Conservation (phyloP, 2,888 invertebrate species). For the Tetragonisca angustula region DNA sequence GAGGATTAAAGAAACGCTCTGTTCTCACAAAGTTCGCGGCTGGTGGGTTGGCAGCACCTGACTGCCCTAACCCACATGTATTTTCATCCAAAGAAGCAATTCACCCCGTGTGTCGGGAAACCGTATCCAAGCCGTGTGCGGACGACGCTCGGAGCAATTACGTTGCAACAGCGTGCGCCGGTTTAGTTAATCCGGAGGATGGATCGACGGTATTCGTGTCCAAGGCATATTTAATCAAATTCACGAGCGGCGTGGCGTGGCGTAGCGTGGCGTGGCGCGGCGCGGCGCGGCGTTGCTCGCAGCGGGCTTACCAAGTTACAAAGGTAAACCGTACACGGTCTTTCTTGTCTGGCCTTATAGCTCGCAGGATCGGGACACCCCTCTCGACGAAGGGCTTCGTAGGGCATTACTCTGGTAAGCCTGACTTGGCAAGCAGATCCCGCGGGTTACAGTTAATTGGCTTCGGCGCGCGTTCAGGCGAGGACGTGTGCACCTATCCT, state of each 20-base stretch:
- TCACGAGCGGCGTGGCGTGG: background rate
- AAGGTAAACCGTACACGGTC: slow-evolving; percentile 61
- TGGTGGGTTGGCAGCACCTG: too few relatives aligned
- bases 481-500: slow-evolving; percentile 59
- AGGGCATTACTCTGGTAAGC: slow-evolving; percentile 76
- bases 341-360: slow-evolving; percentile 67
- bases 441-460: slow-evolving; percentile 79
- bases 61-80: too few relatives aligned
- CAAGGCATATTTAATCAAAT: slow-evolving; percentile 4
- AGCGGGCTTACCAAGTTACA: slow-evolving; percentile 56
- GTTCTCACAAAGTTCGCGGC: too few relatives aligned
- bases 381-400: slow-evolving; percentile 72
- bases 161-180: slow-evolving; percentile 31
- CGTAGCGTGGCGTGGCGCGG: too few relatives aligned
- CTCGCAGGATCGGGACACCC: slow-evolving; percentile 49
- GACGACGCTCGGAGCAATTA: slow-evolving; percentile 7
- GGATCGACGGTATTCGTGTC: slow-evolving; percentile 9
- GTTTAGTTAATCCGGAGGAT: slow-evolving; percentile 20
- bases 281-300: slow-evolving; percentile 40
- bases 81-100: background rate
- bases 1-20: too few relatives aligned
- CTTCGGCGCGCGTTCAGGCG: slow-evolving; percentile 70
- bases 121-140: background rate
- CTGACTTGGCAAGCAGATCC: slow-evolving; percentile 77
- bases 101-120: background rate